Evolutionary conservation across 1,140 invertebrate genomes (phyloP), one percentile per base, ranked within the genome.

Genomic region (Samia ricini): DNA sequence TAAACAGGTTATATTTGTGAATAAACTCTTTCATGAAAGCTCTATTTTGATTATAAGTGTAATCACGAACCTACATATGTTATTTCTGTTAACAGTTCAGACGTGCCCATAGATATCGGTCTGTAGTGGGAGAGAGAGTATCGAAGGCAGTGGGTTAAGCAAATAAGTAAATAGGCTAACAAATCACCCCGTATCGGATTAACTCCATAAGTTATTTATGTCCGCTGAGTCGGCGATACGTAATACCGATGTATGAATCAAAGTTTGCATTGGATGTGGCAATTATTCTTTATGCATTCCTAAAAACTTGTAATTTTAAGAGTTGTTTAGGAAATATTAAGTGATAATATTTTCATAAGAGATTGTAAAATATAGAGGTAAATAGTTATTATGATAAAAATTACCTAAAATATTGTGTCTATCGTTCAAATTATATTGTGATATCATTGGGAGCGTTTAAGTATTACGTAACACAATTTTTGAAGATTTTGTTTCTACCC

Each of bases 121-220:
- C 20, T 52, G 51, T 22, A 21, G 4, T 52, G 15, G 56, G 18
- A 15, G 8, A 20, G n/a, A 22, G 36, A 20, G 59, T 15, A 3
- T 26, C 21, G 22, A 29, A 18, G 56, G 61, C 50, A 64, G 63
- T 68, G 64, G 66, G 71, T 64, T 69, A 66, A 58, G 62, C 50
- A 64, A 66, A 76, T 81, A 77, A 81, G 77, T 81, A 84, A 86
- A 86, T 83, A 79, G 76, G 71, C 70, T 76, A 78, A 86, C 83
- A 86, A 84, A 86, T 86, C 83, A 86, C 79, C 71, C 69, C 65
- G 63, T 76, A 85, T 87, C 81, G 76, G 82, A 83, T 87, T 83
- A 80, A 72, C 70, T 73, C 76, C 63, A 86, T 84, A 77, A 60
- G 82, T 83, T 83, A 87, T 87, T 87, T 85, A 86, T 86, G 81